Conservation (phyloP, 2,888 invertebrate species). For the Zelleria hepariella region DNA sequence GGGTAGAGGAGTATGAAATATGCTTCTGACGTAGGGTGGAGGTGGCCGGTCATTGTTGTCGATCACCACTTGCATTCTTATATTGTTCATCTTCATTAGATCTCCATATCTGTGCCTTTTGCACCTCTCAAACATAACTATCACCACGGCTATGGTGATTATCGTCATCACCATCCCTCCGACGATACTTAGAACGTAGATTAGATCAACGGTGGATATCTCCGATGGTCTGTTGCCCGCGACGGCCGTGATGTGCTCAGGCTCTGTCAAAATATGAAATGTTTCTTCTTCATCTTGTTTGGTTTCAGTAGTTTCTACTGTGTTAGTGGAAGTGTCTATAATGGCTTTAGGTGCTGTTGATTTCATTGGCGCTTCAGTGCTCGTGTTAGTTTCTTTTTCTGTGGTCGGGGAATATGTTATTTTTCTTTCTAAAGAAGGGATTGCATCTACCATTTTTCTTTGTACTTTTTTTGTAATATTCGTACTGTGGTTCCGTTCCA, state of each 20-base stretch:
- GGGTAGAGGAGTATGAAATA: constrained; percentile 71
- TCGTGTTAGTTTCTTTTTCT: constrained; percentile 1
- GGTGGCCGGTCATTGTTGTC: constrained; percentile 56
- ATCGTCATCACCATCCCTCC: constrained; percentile 67
- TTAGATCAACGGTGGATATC: constrained; percentile 49
- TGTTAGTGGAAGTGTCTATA: constrained; percentile 21
- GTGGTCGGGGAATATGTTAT: neutral
- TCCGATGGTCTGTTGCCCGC: constrained; percentile 58
- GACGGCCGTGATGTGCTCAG: constrained; percentile 67
- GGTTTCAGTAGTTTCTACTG: constrained; percentile 37
- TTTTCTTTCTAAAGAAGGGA: neutral
- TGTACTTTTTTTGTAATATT: constrained; percentile 2
- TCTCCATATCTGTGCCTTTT: constrained; percentile 52
- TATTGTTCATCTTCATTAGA: constrained; percentile 55
- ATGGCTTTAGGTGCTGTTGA: constrained; percentile 5
- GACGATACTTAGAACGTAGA: constrained; percentile 65
- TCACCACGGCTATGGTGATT: constrained; percentile 61
- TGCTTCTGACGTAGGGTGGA: constrained; percentile 64
- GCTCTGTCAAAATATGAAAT: constrained; percentile 71
- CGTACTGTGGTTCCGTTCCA: constrained; percentile 14
- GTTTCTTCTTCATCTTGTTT: constrained; percentile 52
- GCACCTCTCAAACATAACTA: constrained; percentile 63
- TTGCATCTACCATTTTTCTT: neutral
- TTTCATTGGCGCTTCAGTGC: constrained; percentile 1
- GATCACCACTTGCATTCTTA: constrained; percentile 60